Evolutionary conservation across 2,113 vertebrate species (phyloP), one percentile per base, ranked within the genome.

Genomic region (Tauraco erythrolophus): DNA sequence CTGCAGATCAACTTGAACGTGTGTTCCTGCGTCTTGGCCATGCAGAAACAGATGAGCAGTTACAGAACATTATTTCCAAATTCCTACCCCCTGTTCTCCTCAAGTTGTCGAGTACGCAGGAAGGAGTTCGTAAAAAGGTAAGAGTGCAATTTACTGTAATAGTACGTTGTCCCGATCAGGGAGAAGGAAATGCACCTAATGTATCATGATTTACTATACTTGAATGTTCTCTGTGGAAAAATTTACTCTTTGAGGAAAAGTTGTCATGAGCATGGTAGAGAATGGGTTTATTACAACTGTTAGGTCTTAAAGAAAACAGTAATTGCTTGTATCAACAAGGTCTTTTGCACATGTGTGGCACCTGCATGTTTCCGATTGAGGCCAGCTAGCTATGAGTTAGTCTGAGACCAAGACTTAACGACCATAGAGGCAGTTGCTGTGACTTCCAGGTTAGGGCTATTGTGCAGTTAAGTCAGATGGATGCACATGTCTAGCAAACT

Each of bases 71-170:
- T 96, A 99, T 99, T 97, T 99, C 99, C 77, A 99, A 99, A 97
- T 99, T 99, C 84, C 98, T 99, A 14, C 99, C 99, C 60, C 99
- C 99, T 46, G 99, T 99, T 94, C 98, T 99, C 53, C 99, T 99
- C 87, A 99, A 99, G 95, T 98, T 99, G 64, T 99, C 99, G 94
- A 99, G 99, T 70, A 99, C 99, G 45, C 99, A 99, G 95, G 99
- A 99, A 90, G 99, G 99, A 58, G 99, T 99, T 87, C 98, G 99
- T 65, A 99, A 99, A 97, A 99, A 99, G 98, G 99, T 99, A 98
- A 98, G 95, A 11, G 15, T 75, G 37, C 69, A 58, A 3, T 77
- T 76, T 62, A 30, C 18, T 0, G 0, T 69, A 45, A 46, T 27
- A 21, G 4, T 43, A 6, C 7, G 2, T n/a, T 74, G 19, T 54